phyloP scores from a whole-genome alignment of 2,797 vertebrate genomes.

The Serranus cabrilla region DNA sequence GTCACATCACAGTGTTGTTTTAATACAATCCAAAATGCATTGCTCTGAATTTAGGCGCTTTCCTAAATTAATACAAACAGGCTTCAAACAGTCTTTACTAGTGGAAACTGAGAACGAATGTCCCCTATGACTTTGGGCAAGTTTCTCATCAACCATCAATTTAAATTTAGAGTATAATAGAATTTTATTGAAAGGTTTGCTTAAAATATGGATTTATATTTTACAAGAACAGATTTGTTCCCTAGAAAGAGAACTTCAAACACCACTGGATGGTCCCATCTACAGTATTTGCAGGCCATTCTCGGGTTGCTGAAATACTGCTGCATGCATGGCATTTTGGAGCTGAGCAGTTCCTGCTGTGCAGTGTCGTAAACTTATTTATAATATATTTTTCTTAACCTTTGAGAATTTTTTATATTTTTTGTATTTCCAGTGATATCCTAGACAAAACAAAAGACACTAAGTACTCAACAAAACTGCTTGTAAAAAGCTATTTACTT shows the following conservation, averaged over 20 bases:
- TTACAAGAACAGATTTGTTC: conserved; percentile 2
- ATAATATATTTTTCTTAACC: neutral
- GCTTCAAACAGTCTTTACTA: conserved; percentile 4
- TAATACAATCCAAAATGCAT: conserved; percentile 20
- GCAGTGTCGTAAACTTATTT: conserved; percentile 18
- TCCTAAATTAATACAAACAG: conserved; percentile 18
- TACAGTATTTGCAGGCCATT: conserved; percentile 20
- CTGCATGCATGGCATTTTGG: conserved; percentile 70
- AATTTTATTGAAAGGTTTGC: neutral
- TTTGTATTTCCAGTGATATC: conserved; percentile 33
- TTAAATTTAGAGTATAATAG: neutral
- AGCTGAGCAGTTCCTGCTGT: conserved; percentile 57
- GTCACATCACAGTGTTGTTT: conserved; percentile 70
- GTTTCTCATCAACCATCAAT: conserved; percentile 13
- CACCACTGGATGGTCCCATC: conserved; percentile 13
- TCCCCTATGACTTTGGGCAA: neutral
- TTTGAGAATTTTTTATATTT: conserved; percentile 7
- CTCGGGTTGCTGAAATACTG: conserved; percentile 56
- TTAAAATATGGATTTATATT: conserved; percentile 14
- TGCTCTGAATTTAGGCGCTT: conserved; percentile 17
- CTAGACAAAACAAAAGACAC: conserved; percentile 31
- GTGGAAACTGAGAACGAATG: conserved; percentile 25
- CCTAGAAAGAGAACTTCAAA: conserved; percentile 7
- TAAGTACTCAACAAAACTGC: conserved; percentile 9
- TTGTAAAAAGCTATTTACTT: conserved; percentile 31